Evolutionary conservation across 2,797 vertebrate genomes (phyloP).

Genomic region (Synaphobranchus kaupii): DNA sequence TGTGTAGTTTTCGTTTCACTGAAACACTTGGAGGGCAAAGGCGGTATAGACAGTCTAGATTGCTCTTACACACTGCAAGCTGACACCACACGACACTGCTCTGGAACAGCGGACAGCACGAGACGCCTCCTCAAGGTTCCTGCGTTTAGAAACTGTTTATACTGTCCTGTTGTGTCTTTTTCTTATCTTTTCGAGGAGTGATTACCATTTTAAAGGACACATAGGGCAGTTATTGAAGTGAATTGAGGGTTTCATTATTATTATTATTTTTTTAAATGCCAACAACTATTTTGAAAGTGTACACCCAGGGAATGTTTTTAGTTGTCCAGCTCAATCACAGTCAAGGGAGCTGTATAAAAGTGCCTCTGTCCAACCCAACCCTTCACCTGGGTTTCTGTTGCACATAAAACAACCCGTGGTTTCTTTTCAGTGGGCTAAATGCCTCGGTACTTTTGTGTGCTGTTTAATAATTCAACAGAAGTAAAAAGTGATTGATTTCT

Average conservation of each 20-base stretch:
- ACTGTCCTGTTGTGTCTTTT: not conserved
- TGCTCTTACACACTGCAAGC: not conserved
- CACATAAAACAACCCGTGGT: not conserved
- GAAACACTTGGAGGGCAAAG: not conserved
- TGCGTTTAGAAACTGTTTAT: not conserved
- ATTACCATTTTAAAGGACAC: slow-evolving; percentile 1
- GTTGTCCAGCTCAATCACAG: not conserved
- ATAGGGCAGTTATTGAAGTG: not conserved
- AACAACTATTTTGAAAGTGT: not conserved
- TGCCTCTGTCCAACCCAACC: not conserved
- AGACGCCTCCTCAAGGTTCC: not conserved
- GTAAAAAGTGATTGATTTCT: slow-evolving; percentile 26
- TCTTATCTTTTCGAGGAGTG: not conserved
- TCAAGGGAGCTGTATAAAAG: not conserved
- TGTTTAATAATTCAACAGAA: not conserved
- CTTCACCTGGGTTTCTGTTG: not conserved
- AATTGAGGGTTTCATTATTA: not conserved
- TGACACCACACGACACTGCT: not conserved
- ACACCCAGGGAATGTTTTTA: not conserved
- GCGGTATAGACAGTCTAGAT: not conserved
- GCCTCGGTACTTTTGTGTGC: not conserved
- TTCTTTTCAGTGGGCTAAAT: not conserved
- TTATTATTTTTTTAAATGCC: not conserved
- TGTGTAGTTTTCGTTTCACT: not conserved
- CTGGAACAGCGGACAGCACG: not conserved